Base-by-base conservation (phyloP, 2,113 vertebrate species). In the Lagopus muta region DNA sequence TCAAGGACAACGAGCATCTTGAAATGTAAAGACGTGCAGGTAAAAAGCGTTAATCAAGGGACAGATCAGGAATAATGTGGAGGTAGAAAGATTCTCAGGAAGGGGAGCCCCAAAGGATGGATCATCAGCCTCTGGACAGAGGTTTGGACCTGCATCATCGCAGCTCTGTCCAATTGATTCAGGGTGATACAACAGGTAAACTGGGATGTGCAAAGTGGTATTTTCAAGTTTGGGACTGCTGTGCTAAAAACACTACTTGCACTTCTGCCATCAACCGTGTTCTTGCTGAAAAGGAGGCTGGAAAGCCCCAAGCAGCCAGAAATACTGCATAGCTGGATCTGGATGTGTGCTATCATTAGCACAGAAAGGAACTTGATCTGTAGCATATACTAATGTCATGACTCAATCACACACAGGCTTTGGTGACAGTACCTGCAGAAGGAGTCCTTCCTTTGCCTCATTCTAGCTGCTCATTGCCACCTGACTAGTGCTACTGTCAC, bases 261-360 rank as follows among this genome's bases (percentile, higher is more conserved):
- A 6, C 11, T 18, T 1, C n/a, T 7, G 8, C 45, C 40, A 10
- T 38, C 38, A 38, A 38, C 38, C 38, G 55, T 1, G 8, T 65
- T 13, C 55, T 24, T 54, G 27, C 22, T 8, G 1, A 65, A 52
- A 52, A 57, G 21, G 40, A 12, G 12, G 25, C 11, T 47, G 58
- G 52, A 14, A 25, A 73, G 13, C 34, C 38, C 52, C 58, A 21
- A 54, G 42, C 32, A 86, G 42, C 27, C 30, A 57, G 22, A 48
- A 2, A 13, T 8, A 55, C 6, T 32, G 13, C 1, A 0, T 6
- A 48, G 43, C 8, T 50, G 24, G 24, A 54, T 43, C n/a, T 28
- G 55, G 34, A 43, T n/a, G 22, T 52, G 25, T 25, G 24, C 28
- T 40, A 10, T 6, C 13, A 45, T 30, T 6, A 64, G 2, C 24